Base-by-base conservation (phyloP, 2,888 invertebrate species). In the Lissocephala sabroskyi region DNA sequence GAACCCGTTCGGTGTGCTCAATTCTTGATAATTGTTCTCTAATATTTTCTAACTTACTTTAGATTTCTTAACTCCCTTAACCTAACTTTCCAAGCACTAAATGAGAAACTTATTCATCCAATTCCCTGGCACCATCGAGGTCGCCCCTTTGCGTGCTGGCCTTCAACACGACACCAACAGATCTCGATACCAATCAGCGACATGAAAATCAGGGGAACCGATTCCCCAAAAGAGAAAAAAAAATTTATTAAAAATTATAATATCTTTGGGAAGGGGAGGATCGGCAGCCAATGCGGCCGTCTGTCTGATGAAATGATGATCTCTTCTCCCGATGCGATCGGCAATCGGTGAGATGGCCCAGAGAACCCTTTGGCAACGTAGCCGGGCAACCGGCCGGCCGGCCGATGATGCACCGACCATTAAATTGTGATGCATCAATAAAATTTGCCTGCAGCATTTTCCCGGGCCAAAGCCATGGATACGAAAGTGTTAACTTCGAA, bases 401-500 rank as follows among this genome's bases (percentile, higher is more conserved):
- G n/a, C n/a, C n/a, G n/a, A n/a, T n/a, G n/a, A 64, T 4, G 35
- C 11, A 65, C 59, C 64, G 73, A 74, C 73, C 70, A 73, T 76
- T 73, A 73, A 65, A 73, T 65, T 73, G 73, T 70, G 76, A 76
- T 73, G 76, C 73, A 74, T 74, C 73, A 76, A 76, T 74, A 76
- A 74, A 76, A 74, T 74, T 66, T 65, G 76, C 80, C 78, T 71
- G 60, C 58, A 76, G 79, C 76, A 62, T 61, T 65, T 74, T 68
- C 74, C 74, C 76, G 68, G 16, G 35, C 35, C 35, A 35, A 14
- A 7, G 76, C 73, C 68, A 68, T 59, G 75, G 28, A 59, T 78
- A 74, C 82, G 79, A 83, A 84, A 84, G 84, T 84, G 83, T 83
- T 82, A 84, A 82, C 82, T 84, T 76, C 79, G 81, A 79, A 78